These are phyloP conservation scores for Melanerpes aurifrons DNA, from an alignment of 2,113 vertebrate genomes.

Conservation along the genomic window DNA sequence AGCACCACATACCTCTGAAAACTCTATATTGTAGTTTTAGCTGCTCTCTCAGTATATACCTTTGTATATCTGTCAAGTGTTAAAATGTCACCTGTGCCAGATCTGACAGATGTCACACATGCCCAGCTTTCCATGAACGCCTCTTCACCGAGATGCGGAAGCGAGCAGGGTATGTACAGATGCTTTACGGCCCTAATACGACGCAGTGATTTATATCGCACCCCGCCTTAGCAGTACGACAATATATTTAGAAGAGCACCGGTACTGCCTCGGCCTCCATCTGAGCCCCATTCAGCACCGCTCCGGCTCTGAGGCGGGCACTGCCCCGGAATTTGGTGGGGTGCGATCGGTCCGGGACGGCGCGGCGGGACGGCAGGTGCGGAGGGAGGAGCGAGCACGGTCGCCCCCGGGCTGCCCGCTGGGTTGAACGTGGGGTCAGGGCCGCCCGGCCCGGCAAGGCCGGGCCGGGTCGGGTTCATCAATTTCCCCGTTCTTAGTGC, in stretches of 20 bases:
- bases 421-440: slow-evolving; percentile 86
- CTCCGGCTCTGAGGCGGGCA: not conserved
- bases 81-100: not conserved
- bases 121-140: slow-evolving; percentile 51
- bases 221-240: slow-evolving; percentile 50
- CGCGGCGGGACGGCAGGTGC: slow-evolving; percentile 67
- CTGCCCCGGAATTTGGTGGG: not conserved
- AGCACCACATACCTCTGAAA: not conserved
- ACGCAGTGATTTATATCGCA: slow-evolving; percentile 67
- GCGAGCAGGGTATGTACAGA: slow-evolving; percentile 19
- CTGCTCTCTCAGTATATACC: not conserved
- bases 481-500: slow-evolving; percentile 79
- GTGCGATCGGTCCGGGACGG: not conserved
- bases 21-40: not conserved
- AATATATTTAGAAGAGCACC: slow-evolving; percentile 72
- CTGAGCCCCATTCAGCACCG: not conserved
- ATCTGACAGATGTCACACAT: slow-evolving; percentile 51
- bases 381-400: not conserved
- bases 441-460: slow-evolving; percentile 79
- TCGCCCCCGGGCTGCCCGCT: slow-evolving; percentile 33
- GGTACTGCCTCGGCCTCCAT: not conserved
- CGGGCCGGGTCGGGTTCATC: slow-evolving; percentile 69
- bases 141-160: slow-evolving; percentile 33
- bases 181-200: slow-evolving; percentile 65
- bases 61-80: slow-evolving; percentile 6